Conservation (phyloP, 37 sponge, comb jelly and placozoan species). For the Amphimedon queenslandica region DNA sequence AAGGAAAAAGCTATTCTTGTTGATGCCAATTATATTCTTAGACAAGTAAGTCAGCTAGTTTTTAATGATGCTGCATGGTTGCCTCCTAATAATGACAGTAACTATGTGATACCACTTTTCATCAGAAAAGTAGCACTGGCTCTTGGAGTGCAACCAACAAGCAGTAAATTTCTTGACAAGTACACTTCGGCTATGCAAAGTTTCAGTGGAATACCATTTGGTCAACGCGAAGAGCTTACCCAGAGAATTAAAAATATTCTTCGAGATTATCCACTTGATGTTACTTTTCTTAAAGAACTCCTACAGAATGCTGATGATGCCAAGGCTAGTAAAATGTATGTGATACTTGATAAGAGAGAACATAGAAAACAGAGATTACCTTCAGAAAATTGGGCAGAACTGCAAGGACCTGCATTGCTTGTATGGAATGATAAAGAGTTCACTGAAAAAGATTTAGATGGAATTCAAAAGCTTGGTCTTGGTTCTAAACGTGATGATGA, state of each 20-base stretch:
- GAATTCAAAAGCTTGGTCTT: slow-evolving; percentile 46
- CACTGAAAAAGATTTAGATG: slow-evolving; percentile 31
- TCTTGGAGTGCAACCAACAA: slow-evolving; percentile 31
- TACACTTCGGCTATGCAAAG: background rate
- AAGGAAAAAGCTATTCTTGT: slow-evolving; percentile 14
- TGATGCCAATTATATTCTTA: slow-evolving; percentile 14
- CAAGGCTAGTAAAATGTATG: slow-evolving; percentile 53
- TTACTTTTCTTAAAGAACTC: slow-evolving; percentile 35
- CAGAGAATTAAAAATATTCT: slow-evolving; percentile 65
- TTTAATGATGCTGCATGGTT: slow-evolving; percentile 53
- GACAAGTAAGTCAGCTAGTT: slow-evolving; percentile 12
- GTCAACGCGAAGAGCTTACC: slow-evolving; percentile 74
- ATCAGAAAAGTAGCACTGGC: slow-evolving; percentile 1
- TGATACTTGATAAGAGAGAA: slow-evolving; percentile 46
- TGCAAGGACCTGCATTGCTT: slow-evolving; percentile 59
- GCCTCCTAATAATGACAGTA: slow-evolving; percentile 4
- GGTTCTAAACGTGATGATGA: slow-evolving; percentile 52
- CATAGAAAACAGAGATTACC: slow-evolving; percentile 16
- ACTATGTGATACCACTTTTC: slow-evolving; percentile 16
- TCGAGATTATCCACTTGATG: slow-evolving; percentile 38
- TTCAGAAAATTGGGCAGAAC: slow-evolving; percentile 45
- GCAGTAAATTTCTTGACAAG: slow-evolving; percentile 34
- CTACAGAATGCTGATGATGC: slow-evolving; percentile 87
- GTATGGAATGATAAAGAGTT: slow-evolving; percentile 53
- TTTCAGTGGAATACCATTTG: slow-evolving; percentile 33